A percentile compares a stretch with the other conserved stretches of the same genome.
Conservation (phyloP, 2,888 invertebrate species). For the Drosophila kambysellisi region DNA sequence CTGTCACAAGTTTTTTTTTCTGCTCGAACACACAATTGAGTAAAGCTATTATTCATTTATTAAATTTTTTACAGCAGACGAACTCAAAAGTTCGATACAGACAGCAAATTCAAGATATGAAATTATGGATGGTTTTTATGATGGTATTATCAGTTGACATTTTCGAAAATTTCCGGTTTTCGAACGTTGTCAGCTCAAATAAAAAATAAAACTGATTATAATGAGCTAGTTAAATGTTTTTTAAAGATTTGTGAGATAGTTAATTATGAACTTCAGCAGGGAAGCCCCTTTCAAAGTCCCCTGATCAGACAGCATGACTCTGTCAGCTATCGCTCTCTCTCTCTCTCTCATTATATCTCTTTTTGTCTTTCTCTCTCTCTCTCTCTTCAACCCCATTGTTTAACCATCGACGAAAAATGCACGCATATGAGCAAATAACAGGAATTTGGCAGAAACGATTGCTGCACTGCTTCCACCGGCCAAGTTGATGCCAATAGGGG, state of each 20-base stretch:
- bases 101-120: not conserved
- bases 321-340: not conserved
- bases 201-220: not conserved
- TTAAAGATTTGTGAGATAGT: not conserved
- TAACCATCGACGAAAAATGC: constrained; percentile 33
- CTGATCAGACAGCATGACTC: constrained; percentile 29
- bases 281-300: not conserved
- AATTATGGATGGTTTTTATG: constrained; percentile 16
- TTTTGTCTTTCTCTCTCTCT: not conserved
- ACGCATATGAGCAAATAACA: constrained; percentile 66
- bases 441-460: constrained; percentile 49
- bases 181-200: not conserved
- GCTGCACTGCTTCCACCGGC: constrained; percentile 24
- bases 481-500: constrained; percentile 9
- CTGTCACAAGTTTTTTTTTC: not conserved
- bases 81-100: not conserved
- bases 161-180: constrained; percentile 7
- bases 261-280: not conserved
- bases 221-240: not conserved
- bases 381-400: constrained; percentile 45
- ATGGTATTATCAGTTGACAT: not conserved
- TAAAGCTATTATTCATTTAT: not conserved
- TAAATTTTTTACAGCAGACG: constrained; percentile 2
- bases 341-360: not conserved
- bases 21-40: not conserved